These are phyloP conservation scores for Zoroaster sp. DNA, from an alignment of 53 echinoderm and acorn worm genomes.

Conservation along the genomic window DNA sequence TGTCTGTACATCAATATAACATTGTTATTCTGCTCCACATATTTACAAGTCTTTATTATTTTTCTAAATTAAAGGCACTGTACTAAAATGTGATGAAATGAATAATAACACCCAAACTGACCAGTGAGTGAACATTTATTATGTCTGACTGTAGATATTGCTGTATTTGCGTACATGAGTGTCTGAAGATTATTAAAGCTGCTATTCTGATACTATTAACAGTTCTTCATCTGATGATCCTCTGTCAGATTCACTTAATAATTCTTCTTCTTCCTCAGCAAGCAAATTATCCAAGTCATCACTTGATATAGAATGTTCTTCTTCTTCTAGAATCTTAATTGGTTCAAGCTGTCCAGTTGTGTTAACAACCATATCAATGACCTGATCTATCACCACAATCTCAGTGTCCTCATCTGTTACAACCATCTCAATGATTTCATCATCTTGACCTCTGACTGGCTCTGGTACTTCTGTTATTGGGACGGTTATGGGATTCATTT, in stretches of 20 bases:
- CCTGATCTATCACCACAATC: conserved; percentile 2
- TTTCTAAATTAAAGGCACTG: too few relatives aligned
- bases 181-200: too few relatives aligned
- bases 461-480: conserved; percentile 14
- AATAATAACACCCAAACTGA: too few relatives aligned
- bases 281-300: conserved; percentile 45
- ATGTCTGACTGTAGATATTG: too few relatives aligned
- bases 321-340: neutral
- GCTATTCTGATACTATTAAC: neutral
- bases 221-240: neutral
- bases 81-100: too few relatives aligned
- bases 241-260: neutral
- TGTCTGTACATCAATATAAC: too few relatives aligned
- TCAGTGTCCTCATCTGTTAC: conserved; percentile 4
- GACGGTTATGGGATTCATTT: neutral
- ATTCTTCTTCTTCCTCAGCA: conserved; percentile 28
- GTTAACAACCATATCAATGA: conserved; percentile 14
- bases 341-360: neutral
- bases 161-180: too few relatives aligned
- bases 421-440: conserved; percentile 42
- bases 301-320: conserved; percentile 34
- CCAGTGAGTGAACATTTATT: too few relatives aligned
- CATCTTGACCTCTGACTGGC: conserved; percentile 27
- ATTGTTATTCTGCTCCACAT: too few relatives aligned
- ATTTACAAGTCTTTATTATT: too few relatives aligned